Base-by-base conservation (phyloP, 2,888 invertebrate genomes). In the Gnatocerus cornutus region DNA sequence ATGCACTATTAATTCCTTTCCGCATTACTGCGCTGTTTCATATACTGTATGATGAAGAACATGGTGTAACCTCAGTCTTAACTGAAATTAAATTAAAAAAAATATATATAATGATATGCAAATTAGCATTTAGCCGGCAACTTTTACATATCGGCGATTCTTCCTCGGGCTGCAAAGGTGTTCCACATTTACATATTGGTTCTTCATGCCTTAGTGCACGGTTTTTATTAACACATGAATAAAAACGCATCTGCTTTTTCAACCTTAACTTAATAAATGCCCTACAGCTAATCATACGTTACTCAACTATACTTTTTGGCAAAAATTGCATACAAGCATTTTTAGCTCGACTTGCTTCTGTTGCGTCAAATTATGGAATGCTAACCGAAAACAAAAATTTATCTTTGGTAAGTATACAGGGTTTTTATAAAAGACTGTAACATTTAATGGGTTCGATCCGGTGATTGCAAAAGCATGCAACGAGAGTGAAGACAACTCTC, bases 141-240 rank as follows among this genome's bases (percentile, higher is more conserved):
- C 68, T 62, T 45, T 68, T 68, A 33, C 6, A 9, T 33, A 62
- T 68, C 61, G 52, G 39, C 53, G 45, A 62, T 61, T 21, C 27
- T 41, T 68, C 68, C 68, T 61, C 50, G 45, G 62, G 68, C 52
- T 68, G 62, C 27, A 68, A 68, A 68, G 62, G 62, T 62, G 62
- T 68, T 68, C 29, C 53, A 16, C 61, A 68, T 68, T 68, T 62
- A 52, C 62, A 68, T 68, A 68, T 68, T 48, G 52, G 68, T 50
- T 33, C 43, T 67, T 67, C 56, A 67, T 59, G 59, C 59, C 45
- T 59, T 67, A 46, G 2, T 67, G 58, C 66, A 58, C 59, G 52
- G 58, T 52, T 62, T 21, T 10, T 67, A 43, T 52, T 67, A 53
- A 59, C 59, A 59, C 52, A 67, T 52, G 52, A 50, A 67, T 59